These are phyloP conservation scores for Onthophagus sagittarius DNA, from an alignment of 2,888 invertebrate genomes.

Conservation along the genomic window DNA sequence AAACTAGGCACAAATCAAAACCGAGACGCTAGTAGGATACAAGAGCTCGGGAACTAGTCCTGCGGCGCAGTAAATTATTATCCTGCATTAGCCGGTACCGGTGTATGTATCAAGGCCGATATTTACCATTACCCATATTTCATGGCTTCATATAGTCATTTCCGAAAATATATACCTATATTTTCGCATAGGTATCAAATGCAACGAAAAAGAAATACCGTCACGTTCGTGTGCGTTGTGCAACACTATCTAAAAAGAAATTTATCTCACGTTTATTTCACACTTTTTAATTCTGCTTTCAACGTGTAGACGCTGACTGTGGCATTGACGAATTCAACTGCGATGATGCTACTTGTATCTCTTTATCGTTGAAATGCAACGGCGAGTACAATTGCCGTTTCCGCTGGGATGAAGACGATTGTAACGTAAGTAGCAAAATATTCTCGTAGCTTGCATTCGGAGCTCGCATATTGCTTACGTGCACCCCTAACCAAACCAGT, in stretches of 20 bases:
- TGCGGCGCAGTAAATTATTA: background rate
- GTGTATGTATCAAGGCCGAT: background rate
- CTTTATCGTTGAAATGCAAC: conserved; percentile 66
- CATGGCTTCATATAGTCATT: background rate
- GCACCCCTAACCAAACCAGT: background rate
- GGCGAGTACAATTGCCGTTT: conserved; percentile 73
- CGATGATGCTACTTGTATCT: conserved; percentile 84
- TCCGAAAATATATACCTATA: background rate
- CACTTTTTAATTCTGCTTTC: background rate
- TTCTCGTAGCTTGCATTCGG: background rate
- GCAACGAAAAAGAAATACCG: too few relatives aligned
- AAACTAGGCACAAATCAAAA: background rate
- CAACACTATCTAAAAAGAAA: too few relatives aligned
- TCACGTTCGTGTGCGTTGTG: too few relatives aligned
- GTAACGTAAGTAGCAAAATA: conserved; percentile 46
- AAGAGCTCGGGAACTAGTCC: background rate
- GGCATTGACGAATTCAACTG: conserved; percentile 71
- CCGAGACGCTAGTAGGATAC: background rate
- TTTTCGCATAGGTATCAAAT: too few relatives aligned
- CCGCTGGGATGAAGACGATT: conserved; percentile 73
- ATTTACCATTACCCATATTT: background rate
- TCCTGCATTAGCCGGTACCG: background rate
- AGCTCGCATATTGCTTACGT: background rate
- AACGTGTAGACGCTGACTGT: conserved; percentile 45
- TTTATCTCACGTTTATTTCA: background rate